Conservation (phyloP, 2,797 vertebrate genomes). For the Furcifer pardalis region DNA sequence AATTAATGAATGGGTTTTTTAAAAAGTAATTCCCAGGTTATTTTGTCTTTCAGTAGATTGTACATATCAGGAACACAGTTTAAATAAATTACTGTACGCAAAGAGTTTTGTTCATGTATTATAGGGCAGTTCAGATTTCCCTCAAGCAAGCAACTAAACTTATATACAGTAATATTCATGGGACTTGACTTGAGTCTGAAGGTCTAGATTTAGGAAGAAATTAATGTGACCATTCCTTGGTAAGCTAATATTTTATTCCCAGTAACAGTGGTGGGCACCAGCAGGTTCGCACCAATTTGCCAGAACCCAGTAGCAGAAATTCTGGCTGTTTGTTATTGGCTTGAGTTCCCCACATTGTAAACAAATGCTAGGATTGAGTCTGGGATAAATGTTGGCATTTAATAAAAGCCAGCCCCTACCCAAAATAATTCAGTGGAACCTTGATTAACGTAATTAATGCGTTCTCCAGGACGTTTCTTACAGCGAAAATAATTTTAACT, state of each 20-base stretch:
- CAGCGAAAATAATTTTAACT: too few relatives aligned
- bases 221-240: background rate
- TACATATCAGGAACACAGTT: background rate
- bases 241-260: background rate
- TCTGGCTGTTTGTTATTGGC: too few relatives aligned
- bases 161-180: background rate
- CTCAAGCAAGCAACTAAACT: background rate
- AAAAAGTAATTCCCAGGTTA: slow-evolving; percentile 15
- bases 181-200: background rate
- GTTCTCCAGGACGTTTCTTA: too few relatives aligned
- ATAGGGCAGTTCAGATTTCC: background rate
- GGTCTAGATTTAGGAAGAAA: background rate
- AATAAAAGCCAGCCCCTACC: too few relatives aligned
- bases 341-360: too few relatives aligned
- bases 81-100: background rate
- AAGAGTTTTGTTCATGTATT: background rate
- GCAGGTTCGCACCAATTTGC: too few relatives aligned
- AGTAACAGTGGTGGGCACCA: too few relatives aligned
- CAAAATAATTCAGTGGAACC: too few relatives aligned
- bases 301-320: too few relatives aligned
- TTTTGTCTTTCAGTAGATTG: slow-evolving; percentile 8
- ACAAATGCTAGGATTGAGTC: too few relatives aligned
- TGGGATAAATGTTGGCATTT: too few relatives aligned
- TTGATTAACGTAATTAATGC: too few relatives aligned
- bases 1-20: background rate